These are phyloP conservation scores for Mus spretus DNA, from an alignment of 2,797 vertebrate genomes.

Conservation along the genomic window DNA sequence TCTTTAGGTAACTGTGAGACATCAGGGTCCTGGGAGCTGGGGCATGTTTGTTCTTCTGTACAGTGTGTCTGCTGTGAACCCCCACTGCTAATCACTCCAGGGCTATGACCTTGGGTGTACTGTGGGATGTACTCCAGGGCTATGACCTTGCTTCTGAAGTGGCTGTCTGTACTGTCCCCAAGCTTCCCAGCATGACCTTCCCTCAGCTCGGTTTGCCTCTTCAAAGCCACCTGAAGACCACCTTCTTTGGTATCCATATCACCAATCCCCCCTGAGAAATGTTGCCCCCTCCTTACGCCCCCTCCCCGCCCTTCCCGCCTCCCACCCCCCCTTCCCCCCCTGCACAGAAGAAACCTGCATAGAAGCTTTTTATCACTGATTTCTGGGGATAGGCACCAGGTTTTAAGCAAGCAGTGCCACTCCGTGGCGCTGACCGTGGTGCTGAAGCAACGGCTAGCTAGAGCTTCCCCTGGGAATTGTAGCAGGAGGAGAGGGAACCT, in stretches of 20 bases:
- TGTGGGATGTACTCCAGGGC: neutral
- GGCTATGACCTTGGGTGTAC: neutral
- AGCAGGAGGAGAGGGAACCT: fast-evolving
- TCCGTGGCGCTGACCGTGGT: neutral
- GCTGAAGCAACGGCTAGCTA: neutral
- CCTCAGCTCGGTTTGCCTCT: neutral
- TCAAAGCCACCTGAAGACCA: neutral
- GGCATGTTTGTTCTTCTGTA: neutral
- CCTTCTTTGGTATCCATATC: neutral
- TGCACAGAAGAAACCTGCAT: neutral
- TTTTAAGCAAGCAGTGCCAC: fast-evolving
- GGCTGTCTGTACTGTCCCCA: neutral
- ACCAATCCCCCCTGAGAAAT: neutral
- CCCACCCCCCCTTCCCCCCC: neutral
- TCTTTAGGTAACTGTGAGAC: neutral
- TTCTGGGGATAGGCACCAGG: neutral
- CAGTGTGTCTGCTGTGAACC: neutral
- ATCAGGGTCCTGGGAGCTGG: neutral
- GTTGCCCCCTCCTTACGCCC: too few species aligned
- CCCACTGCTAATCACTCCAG: neutral
- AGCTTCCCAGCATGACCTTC: neutral
- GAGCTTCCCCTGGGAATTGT: neutral
- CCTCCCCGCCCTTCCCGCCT: too few species aligned
- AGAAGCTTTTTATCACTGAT: neutral
- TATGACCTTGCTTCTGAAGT: neutral